Evolutionary conservation across 2,888 invertebrate species (phyloP).

Genomic region (Platycnemis pennipes): DNA sequence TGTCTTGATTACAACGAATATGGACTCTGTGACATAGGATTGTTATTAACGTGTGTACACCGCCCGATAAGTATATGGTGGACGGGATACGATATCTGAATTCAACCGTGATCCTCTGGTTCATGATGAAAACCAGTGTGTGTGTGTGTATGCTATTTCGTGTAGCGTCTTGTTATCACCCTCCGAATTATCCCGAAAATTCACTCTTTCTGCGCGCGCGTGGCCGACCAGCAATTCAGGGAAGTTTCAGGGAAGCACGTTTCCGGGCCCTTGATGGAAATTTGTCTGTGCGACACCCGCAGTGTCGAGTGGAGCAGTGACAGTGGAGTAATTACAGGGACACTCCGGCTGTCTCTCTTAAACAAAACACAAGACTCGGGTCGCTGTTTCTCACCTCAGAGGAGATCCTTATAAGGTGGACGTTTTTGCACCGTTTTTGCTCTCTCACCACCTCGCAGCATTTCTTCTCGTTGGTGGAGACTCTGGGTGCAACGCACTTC

Average conservation of each 20-base stretch:
- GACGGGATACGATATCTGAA: too few species aligned
- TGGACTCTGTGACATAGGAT: too few species aligned
- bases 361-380: not conserved
- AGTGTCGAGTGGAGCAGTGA: not conserved
- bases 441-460: not conserved
- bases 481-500: constrained; percentile 1
- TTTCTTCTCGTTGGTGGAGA: not conserved
- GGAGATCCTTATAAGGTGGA: not conserved
- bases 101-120: too few species aligned
- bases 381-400: not conserved
- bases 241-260: not conserved
- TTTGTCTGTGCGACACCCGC: not conserved
- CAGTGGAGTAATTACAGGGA: not conserved
- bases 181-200: not conserved
- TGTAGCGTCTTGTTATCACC: too few species aligned
- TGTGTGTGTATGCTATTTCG: too few species aligned
- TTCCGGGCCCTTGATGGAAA: not conserved
- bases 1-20: too few species aligned
- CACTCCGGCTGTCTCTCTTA: not conserved
- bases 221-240: not conserved
- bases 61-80: too few species aligned
- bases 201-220: not conserved
- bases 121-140: too few species aligned
- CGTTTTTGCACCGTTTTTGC: not conserved
- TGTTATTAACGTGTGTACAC: too few species aligned